A percentile compares a stretch with the other conserved stretches of the same genome.
Evolutionary conservation across 2,888 invertebrate genomes (phyloP).

Genomic region (Amphiduros pacificus): DNA sequence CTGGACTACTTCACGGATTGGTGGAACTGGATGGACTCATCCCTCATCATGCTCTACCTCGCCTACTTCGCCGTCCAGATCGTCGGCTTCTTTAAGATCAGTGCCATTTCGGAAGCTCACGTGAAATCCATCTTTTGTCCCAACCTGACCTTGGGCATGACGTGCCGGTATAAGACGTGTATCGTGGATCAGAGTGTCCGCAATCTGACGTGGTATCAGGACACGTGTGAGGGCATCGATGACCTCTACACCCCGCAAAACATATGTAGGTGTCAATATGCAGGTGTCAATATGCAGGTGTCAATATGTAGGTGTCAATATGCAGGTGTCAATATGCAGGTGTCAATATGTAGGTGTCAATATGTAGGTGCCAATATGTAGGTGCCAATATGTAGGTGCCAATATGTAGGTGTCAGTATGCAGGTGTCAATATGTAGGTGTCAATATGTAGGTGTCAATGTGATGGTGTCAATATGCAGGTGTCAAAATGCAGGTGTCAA

Average conservation of each 20-base stretch:
- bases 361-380: no score
- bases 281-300: no score
- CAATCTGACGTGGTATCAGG: slow-evolving; percentile 24
- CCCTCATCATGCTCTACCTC: slow-evolving; percentile 42
- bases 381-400: no score
- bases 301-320: no score
- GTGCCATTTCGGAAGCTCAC: not conserved
- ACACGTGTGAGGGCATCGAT: slow-evolving; percentile 18
- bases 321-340: no score
- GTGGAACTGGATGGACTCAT: slow-evolving; percentile 49
- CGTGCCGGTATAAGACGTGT: slow-evolving; percentile 22
- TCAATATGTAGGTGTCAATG: no score
- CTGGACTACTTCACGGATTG: slow-evolving; percentile 41
- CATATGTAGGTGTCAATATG: not conserved
- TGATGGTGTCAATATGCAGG: no score
- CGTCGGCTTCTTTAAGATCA: slow-evolving; percentile 24
- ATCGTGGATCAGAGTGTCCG: slow-evolving; percentile 10
- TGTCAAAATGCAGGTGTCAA: no score
- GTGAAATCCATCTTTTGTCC: not conserved
- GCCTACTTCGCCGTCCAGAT: slow-evolving; percentile 36
- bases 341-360: no score
- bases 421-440: no score
- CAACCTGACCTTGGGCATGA: not conserved
- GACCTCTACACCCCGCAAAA: slow-evolving; percentile 14
- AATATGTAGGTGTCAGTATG: no score